Percentiles rank a stretch among this genome's conserved stretches.
Evolutionary conservation across 2,113 vertebrate species (phyloP).

Genomic region (Carollia perspicillata): DNA sequence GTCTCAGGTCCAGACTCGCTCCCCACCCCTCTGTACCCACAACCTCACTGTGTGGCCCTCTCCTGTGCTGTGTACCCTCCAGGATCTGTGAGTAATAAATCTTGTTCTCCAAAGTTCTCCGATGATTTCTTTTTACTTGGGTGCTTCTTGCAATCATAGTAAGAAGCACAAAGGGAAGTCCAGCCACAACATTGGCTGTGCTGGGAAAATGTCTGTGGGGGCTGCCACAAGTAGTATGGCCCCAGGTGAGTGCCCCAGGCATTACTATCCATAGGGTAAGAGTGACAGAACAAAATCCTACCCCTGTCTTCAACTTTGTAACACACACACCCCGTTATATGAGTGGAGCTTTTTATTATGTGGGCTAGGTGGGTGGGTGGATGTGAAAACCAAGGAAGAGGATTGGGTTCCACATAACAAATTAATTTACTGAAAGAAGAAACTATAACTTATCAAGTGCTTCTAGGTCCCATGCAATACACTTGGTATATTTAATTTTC

Average conservation of each 20-base stretch:
- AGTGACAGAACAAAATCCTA: background rate
- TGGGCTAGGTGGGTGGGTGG: background rate
- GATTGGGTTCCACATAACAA: background rate
- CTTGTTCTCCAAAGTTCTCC: background rate
- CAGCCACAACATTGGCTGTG: background rate
- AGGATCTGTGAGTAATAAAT: background rate
- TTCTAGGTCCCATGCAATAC: background rate
- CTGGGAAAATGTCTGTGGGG: background rate
- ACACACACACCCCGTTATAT: background rate
- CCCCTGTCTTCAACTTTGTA: background rate
- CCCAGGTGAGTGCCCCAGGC: background rate
- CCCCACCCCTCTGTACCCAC: background rate
- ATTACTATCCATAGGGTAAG: background rate
- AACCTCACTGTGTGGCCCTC: background rate
- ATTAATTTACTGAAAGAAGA: background rate
- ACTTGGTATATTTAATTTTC: background rate
- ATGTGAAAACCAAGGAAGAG: background rate
- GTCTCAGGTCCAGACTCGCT: background rate
- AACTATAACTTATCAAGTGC: background rate
- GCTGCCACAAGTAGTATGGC: background rate
- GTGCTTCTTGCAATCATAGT: background rate
- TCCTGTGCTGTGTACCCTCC: background rate
- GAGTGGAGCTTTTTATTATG: background rate
- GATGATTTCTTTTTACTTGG: background rate
- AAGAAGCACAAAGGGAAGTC: background rate